Evolutionary conservation across 2,797 vertebrate genomes (phyloP).

Genomic region (Sebastolobus alascanus): DNA sequence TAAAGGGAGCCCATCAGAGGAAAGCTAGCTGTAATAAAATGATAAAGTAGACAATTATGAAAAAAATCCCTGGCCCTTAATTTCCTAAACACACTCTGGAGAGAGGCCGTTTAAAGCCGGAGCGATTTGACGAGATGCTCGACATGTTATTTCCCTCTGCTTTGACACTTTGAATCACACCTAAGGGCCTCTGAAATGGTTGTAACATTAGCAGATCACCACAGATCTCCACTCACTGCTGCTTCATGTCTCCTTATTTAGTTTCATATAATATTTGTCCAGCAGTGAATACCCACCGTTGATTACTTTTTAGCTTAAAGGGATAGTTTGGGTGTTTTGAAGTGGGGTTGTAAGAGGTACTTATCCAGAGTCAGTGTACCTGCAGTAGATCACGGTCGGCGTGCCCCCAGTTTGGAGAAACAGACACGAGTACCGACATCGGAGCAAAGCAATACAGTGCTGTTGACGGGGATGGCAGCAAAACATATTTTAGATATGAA

Average conservation of each 20-base stretch:
- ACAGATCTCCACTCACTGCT: neutral
- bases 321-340: too few relatives aligned
- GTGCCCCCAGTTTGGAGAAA: too few relatives aligned
- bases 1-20: constrained; percentile 81
- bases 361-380: too few relatives aligned
- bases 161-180: constrained; percentile 48
- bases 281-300: neutral
- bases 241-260: constrained; percentile 9
- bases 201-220: constrained; percentile 5
- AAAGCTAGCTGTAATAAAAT: constrained; percentile 83
- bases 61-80: constrained; percentile 72
- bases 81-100: constrained; percentile 76
- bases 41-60: constrained; percentile 85
- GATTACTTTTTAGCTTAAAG: neutral
- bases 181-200: constrained; percentile 10
- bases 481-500: too few relatives aligned
- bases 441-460: too few relatives aligned
- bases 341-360: too few relatives aligned
- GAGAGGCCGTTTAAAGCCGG: constrained; percentile 60
- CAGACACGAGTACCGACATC: too few relatives aligned
- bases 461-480: too few relatives aligned
- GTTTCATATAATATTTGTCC: neutral
- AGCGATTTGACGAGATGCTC: constrained; percentile 58
- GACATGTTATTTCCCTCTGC: constrained; percentile 39
- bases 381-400: too few relatives aligned